Percentiles rank a stretch among this genome's conserved stretches.
Evolutionary conservation across 2,888 invertebrate species (phyloP).

Genomic region (Lasius platythorax): DNA sequence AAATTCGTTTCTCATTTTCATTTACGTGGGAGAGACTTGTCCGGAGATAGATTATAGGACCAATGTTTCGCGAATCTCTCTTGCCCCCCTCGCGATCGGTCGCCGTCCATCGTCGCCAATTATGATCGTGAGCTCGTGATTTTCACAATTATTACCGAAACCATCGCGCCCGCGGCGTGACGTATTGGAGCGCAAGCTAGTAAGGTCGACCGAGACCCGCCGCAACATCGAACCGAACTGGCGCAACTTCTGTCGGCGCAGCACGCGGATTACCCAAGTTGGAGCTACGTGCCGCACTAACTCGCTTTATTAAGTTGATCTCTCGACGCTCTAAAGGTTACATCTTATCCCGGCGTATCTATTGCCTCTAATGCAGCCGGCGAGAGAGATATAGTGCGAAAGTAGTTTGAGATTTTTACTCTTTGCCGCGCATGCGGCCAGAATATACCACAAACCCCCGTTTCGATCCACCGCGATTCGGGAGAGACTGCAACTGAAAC

Average conservation of each 20-base stretch:
- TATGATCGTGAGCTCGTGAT: conserved; percentile 77
- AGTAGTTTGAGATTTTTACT: conserved; percentile 41
- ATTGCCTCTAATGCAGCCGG: conserved; percentile 46
- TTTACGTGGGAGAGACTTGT: background rate
- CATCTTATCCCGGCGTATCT: conserved; percentile 67
- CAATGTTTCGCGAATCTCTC: conserved; percentile 22
- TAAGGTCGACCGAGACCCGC: conserved; percentile 57
- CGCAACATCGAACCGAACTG: conserved; percentile 59
- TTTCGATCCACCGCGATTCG: conserved; percentile 29
- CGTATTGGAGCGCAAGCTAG: conserved; percentile 46
- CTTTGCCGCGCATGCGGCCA: conserved; percentile 1
- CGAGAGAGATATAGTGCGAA: conserved; percentile 49
- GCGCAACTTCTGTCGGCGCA: conserved; percentile 63
- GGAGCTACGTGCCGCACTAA: conserved; percentile 61
- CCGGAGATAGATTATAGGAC: conserved; percentile 1
- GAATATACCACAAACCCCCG: background rate
- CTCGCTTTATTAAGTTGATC: conserved; percentile 70
- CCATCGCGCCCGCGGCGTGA: conserved; percentile 54
- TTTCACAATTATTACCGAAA: conserved; percentile 78
- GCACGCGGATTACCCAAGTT: conserved; percentile 70
- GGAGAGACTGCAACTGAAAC: background rate
- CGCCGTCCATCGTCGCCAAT: conserved; percentile 58
- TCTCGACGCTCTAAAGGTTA: conserved; percentile 68
- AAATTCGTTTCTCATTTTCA: background rate
- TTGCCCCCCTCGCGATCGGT: conserved; percentile 47